A percentile compares a stretch with the other conserved stretches of the same genome.
These are phyloP conservation scores for Graptemys geographica DNA, from an alignment of 2,797 vertebrate genomes.

Conservation along the genomic window DNA sequence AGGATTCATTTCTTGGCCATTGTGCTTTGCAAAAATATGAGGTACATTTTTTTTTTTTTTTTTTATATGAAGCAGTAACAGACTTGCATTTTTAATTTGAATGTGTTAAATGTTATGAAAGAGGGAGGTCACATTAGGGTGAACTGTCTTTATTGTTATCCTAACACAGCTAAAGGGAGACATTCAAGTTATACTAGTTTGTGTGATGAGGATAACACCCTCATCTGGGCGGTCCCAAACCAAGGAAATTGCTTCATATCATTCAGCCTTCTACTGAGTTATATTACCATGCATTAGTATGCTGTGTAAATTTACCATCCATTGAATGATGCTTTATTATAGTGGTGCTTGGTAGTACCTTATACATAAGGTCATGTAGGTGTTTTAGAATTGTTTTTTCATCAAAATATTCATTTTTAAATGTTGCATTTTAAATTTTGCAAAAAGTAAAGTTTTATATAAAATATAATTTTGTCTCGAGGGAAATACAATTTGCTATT, in stretches of 20 bases:
- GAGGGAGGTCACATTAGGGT: slow-evolving; percentile 57
- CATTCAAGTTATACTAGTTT: slow-evolving; percentile 65
- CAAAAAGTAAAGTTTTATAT: slow-evolving; percentile 11
- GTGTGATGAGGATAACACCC: slow-evolving; percentile 70
- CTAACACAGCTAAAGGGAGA: slow-evolving; percentile 72
- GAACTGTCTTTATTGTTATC: slow-evolving; percentile 71
- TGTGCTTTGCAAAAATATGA: background rate
- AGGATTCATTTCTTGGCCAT: background rate
- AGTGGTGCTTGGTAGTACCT: background rate
- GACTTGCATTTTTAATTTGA: slow-evolving; percentile 70
- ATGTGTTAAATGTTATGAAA: slow-evolving; percentile 72
- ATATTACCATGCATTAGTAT: slow-evolving; percentile 65
- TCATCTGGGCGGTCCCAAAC: slow-evolving; percentile 69
- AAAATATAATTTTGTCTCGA: background rate
- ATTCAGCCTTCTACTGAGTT: slow-evolving; percentile 66
- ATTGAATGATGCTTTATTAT: slow-evolving; percentile 41
- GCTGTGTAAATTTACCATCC: slow-evolving; percentile 53
- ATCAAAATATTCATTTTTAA: background rate
- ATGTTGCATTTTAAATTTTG: background rate
- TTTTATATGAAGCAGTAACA: slow-evolving; percentile 56
- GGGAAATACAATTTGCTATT: background rate
- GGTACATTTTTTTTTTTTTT: background rate
- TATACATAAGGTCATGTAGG: background rate
- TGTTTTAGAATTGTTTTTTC: slow-evolving; percentile 1
- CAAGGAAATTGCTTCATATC: slow-evolving; percentile 64